Evolutionary conservation across 2,888 invertebrate genomes (phyloP).

Genomic region (Brachylomia viminalis): DNA sequence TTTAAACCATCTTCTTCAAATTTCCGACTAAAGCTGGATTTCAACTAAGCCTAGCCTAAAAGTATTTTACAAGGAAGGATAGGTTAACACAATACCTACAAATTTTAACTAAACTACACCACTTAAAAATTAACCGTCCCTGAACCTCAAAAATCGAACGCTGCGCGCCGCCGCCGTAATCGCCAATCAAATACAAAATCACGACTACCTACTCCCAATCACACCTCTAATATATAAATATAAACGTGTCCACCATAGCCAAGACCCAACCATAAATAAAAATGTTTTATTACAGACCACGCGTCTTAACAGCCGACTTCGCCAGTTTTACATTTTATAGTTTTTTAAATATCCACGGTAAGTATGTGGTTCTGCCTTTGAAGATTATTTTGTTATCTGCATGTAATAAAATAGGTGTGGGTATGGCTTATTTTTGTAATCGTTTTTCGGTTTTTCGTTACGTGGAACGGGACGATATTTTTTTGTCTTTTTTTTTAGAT

Average conservation of each 20-base stretch:
- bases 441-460: slow-evolving; percentile 60
- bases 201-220: slow-evolving; percentile 53
- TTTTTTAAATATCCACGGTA: slow-evolving; percentile 85
- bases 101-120: background rate
- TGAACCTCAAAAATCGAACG: slow-evolving; percentile 2
- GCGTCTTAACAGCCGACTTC: slow-evolving; percentile 76
- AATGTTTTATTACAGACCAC: slow-evolving; percentile 83
- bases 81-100: background rate
- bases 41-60: background rate
- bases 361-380: slow-evolving; percentile 74
- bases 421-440: slow-evolving; percentile 70
- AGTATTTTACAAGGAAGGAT: background rate
- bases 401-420: slow-evolving; percentile 84
- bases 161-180: slow-evolving; percentile 25
- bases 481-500: slow-evolving; percentile 34
- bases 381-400: slow-evolving; percentile 87
- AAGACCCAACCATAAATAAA: slow-evolving; percentile 81
- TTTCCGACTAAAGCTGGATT: background rate
- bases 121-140: background rate
- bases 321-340: slow-evolving; percentile 81
- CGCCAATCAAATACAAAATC: slow-evolving; percentile 49
- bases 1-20: no score
- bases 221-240: slow-evolving; percentile 54
- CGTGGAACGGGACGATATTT: slow-evolving; percentile 62
- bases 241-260: slow-evolving; percentile 40